Evolutionary conservation across 2,797 vertebrate species (phyloP), one percentile per base, ranked within the genome.

Genomic region (Micrastur ruficollis): DNA sequence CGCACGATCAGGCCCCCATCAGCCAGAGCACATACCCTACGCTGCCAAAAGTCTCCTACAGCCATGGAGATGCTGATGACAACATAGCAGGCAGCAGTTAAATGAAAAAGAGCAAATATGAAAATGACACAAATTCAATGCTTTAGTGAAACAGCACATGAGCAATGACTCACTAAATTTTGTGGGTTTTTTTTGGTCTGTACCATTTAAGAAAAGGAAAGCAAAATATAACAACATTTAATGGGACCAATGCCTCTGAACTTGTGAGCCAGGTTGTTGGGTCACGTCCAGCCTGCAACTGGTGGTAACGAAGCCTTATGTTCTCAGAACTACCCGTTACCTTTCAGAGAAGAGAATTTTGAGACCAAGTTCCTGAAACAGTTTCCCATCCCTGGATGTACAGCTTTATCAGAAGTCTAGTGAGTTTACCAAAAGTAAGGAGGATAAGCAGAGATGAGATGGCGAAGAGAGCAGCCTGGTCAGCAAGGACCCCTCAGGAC

Each of bases 21-120:
- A 75, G 78, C 25, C 14, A 11, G 1, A 26, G 26, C 0, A 6
- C 2, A 0, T 5, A 22, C 1, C 3, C 62, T 17, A 25, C 2
- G 5, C 1, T 2, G n/a, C 23, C 65, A n/a, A 5, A 31, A 22
- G 27, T 22, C 58, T 49, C 46, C 50, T 44, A 44, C 15, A 5
- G n/a, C 4, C 0, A 18, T 14, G 44, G 61, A 40, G 58, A 26
- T 42, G 63, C 40, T 16, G 44, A 72, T 11, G 36, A 23, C 52
- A 83, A 25, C 26, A 22, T 2, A 44, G 55, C 44, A 70, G 34
- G 65, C 32, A 53, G 34, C 40, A 67, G 21, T 55, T 46, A 36
- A 34, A 47, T 18, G 26, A 46, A 86, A 47, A 61, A 15, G 32
- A 70, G 16, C 15, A 70, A 63, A 52, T 34, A 53, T 0, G 6